Evolutionary conservation across 2,113 vertebrate genomes (phyloP), one percentile per base, ranked within the genome.

Genomic region (Argyrosomus japonicus): DNA sequence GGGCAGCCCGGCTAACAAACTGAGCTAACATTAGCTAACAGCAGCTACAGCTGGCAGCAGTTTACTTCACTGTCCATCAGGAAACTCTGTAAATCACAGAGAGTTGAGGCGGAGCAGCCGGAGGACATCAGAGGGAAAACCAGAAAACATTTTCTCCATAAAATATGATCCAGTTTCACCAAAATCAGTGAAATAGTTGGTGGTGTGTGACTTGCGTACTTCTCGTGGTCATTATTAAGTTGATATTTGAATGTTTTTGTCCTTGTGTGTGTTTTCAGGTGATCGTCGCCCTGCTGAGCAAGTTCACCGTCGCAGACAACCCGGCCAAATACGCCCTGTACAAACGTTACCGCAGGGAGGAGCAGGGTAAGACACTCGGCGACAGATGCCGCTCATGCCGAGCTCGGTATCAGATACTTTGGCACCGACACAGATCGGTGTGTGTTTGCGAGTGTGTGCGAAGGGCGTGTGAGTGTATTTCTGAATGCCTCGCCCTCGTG

Each of bases 271-370:
- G 32, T 77, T 2, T 64, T 57, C 96, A 99, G 83, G 98, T 99
- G 29, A 98, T 99, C 0, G 95, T 97, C 85, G 98, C 98, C 75
- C 93, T 99, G 94, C 96, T 99, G 81, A 95, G 90, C 48, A 99
- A 99, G 93, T 99, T 98, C 91, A 95, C 96, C 0, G 96, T 99
- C 54, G 95, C 96, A 0, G 98, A 99, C 95, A 99, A 98, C 93
- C 98, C 98, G 7, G 96, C 97, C 0, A 99, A 99, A 93, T 99
- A 98, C 88, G 98, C 97, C 92, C 96, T 99, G 93, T 99, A 97
- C 91, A 99, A 99, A 79, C 97, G 96, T 57, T 98, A 95, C 88
- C 94, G 94, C 85, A 94, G 96, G 68, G 97, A 98, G 83, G 98
- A 99, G 91, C 98, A 99, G 94, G 98, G 98, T 99, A 95, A 72